Conservation (phyloP, 2,888 invertebrate species). For the Metalampra italica region DNA sequence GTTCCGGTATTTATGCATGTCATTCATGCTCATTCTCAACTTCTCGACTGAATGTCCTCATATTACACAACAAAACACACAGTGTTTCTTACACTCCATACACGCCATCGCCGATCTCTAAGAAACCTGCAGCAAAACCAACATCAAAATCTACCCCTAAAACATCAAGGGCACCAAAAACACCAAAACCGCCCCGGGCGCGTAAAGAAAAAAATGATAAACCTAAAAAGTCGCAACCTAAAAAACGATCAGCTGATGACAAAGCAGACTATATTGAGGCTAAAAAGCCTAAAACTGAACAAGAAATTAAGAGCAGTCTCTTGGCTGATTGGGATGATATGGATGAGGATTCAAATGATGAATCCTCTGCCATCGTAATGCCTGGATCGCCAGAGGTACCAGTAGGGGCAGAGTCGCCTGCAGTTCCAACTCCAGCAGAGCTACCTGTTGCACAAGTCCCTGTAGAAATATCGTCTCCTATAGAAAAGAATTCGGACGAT, state of each 20-base stretch:
- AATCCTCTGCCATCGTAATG: slow-evolving; percentile 41
- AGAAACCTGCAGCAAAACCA: slow-evolving; percentile 40
- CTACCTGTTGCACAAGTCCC: slow-evolving; percentile 42
- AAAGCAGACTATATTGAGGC: slow-evolving; percentile 37
- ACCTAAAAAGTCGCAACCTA: slow-evolving; percentile 54
- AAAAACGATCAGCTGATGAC: slow-evolving; percentile 62
- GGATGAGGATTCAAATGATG: slow-evolving; percentile 62
- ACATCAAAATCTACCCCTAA: slow-evolving; percentile 38
- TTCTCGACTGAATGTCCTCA: slow-evolving; percentile 84
- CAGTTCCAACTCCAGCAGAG: slow-evolving; percentile 58
- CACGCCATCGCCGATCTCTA: slow-evolving; percentile 61
- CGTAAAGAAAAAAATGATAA: slow-evolving; percentile 53
- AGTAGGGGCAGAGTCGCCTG: slow-evolving; percentile 54
- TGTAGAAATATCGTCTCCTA: slow-evolving; percentile 31
- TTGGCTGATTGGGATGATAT: slow-evolving; percentile 89
- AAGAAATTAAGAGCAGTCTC: slow-evolving; percentile 83
- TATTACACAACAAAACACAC: slow-evolving; percentile 85
- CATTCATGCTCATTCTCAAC: slow-evolving; percentile 82
- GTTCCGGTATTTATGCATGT: slow-evolving; percentile 76
- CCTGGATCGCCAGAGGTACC: slow-evolving; percentile 55
- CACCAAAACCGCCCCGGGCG: slow-evolving; percentile 43
- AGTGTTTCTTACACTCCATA: slow-evolving; percentile 71
- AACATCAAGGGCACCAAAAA: slow-evolving; percentile 36
- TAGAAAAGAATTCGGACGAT: slow-evolving; percentile 44
- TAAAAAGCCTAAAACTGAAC: slow-evolving; percentile 77